Percentiles rank a stretch among this genome's conserved stretches.
Evolutionary conservation across 2,888 invertebrate genomes (phyloP).

Genomic region (Biston stratarius): DNA sequence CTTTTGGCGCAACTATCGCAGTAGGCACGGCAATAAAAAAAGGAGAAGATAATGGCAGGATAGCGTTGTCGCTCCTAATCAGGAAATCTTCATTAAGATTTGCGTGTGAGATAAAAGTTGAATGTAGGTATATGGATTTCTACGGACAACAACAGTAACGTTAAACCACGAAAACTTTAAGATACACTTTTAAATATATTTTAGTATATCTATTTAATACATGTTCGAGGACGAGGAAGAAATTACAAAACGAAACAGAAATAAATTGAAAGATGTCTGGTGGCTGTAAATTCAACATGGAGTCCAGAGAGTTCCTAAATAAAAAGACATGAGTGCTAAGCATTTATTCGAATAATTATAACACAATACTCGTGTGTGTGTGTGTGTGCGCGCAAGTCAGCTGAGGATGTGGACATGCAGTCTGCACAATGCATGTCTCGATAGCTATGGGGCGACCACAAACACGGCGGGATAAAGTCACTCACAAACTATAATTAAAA

Average conservation of each 20-base stretch:
- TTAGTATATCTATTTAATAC: no score
- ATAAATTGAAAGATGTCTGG: not conserved
- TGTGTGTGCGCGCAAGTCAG: constrained; percentile 3
- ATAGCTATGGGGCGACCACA: constrained; percentile 19
- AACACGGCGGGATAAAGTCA: not conserved
- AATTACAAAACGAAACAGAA: not conserved
- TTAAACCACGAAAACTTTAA: no score
- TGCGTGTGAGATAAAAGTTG: constrained; percentile 10
- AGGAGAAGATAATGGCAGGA: constrained; percentile 14
- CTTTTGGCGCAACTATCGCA: not conserved
- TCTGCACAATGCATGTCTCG: constrained; percentile 31
- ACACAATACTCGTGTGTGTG: not conserved
- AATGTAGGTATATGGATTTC: no score
- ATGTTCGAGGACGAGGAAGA: not conserved
- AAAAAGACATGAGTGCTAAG: not conserved
- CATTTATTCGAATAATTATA: not conserved
- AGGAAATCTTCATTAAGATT: constrained; percentile 12
- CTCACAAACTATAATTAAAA: not conserved
- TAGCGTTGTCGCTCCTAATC: constrained; percentile 14
- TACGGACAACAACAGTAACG: no score
- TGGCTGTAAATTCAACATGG: not conserved
- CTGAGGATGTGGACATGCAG: constrained; percentile 28
- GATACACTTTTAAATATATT: no score
- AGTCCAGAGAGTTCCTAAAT: not conserved
- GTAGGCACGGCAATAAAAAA: not conserved